phyloP scores from a whole-genome alignment of 2,888 invertebrate species.

The Rambutsinella grinnellia region DNA sequence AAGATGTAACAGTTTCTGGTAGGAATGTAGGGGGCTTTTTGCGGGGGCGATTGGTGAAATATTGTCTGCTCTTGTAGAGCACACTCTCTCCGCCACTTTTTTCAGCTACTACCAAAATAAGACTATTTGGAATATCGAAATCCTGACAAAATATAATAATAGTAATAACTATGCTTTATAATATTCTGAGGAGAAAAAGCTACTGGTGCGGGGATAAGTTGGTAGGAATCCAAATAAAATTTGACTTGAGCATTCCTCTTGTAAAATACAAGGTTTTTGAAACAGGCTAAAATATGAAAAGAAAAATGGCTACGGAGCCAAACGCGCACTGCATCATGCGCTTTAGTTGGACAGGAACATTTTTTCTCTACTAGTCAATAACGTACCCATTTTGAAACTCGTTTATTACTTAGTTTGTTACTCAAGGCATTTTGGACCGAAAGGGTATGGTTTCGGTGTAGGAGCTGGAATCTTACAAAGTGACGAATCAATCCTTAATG shows the following conservation, averaged over 20 bases:
- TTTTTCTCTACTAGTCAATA: background rate
- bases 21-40: conserved; percentile 2
- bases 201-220: background rate
- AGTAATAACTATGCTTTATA: background rate
- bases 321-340: too few relatives aligned
- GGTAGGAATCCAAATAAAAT: conserved; percentile 19
- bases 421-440: conserved; percentile 96
- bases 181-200: background rate
- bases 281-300: too few relatives aligned
- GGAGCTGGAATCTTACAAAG: conserved; percentile 95
- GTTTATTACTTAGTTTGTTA: conserved; percentile 82
- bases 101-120: background rate
- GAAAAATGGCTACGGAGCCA: too few relatives aligned
- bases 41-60: conserved; percentile 31
- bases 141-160: background rate
- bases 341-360: too few relatives aligned
- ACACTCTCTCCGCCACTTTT: background rate
- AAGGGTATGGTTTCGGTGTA: conserved; percentile 97
- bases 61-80: conserved; percentile 8
- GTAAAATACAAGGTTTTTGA: background rate
- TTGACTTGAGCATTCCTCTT: background rate
- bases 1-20: background rate
- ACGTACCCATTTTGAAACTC: background rate
- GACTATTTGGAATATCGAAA: background rate
- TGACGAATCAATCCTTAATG: conserved; percentile 83